phyloP scores from a whole-genome alignment of 2,113 vertebrate genomes.

The Protobothrops mucrosquamatus region DNA sequence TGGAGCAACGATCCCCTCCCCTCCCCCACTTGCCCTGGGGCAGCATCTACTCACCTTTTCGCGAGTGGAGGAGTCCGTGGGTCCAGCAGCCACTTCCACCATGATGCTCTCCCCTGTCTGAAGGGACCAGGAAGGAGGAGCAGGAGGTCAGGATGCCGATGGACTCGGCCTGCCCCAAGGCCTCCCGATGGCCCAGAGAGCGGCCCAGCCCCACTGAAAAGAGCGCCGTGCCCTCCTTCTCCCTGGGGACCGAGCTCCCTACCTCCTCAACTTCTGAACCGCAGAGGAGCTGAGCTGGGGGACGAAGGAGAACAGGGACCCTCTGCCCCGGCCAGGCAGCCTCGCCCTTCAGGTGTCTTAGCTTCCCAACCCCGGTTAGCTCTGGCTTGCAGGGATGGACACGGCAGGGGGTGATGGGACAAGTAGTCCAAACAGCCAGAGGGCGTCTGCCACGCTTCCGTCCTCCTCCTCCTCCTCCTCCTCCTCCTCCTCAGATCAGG shows the following conservation, averaged over 20 bases:
- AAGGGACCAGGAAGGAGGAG: neutral
- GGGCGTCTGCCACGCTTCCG: neutral
- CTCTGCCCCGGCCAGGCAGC: neutral
- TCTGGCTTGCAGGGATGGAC: neutral
- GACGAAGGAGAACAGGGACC: neutral
- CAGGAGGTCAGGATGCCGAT: neutral
- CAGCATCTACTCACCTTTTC: slow-evolving; percentile 83
- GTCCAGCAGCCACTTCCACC: slow-evolving; percentile 95
- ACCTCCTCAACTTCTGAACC: accelerated
- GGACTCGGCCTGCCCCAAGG: neutral
- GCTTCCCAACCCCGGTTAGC: neutral
- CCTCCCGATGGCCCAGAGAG: neutral
- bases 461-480: neutral
- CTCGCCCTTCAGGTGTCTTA: neutral
- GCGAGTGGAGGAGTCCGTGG: slow-evolving; percentile 84
- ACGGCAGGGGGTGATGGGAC: neutral
- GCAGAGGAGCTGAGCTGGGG: neutral
- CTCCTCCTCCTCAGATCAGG: neutral
- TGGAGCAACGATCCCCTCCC: neutral
- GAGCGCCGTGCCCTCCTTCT: neutral
- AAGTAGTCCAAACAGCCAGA: neutral
- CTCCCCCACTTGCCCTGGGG: neutral
- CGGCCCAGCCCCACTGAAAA: neutral
- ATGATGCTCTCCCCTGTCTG: slow-evolving; percentile 96
- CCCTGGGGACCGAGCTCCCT: neutral